Conservation (phyloP, 2,113 vertebrate species). For the Rutilus rutilus region DNA sequence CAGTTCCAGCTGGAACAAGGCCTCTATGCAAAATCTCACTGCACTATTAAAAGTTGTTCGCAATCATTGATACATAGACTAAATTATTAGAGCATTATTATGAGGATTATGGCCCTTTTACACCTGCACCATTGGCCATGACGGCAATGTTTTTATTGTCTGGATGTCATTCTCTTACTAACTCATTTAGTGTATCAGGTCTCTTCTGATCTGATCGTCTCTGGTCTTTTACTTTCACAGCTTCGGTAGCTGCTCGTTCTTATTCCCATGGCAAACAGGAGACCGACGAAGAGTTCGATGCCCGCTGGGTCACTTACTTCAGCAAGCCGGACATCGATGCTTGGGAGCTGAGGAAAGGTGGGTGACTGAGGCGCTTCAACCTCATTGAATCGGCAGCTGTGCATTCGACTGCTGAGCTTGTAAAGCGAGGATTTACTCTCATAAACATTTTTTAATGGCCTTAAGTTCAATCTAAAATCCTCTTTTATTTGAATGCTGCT, state of each 20-base stretch:
- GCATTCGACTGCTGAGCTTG: neutral
- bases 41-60: neutral
- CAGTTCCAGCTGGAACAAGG: conserved; percentile 12
- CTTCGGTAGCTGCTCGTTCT: conserved; percentile 80
- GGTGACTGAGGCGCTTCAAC: rapidly evolving
- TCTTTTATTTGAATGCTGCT: neutral
- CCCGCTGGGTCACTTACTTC: conserved; percentile 97
- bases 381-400: neutral
- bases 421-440: neutral
- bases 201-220: neutral
- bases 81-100: neutral
- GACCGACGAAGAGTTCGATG: conserved; percentile 98
- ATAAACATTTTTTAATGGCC: neutral
- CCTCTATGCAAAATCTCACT: neutral
- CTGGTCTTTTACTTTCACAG: conserved; percentile 63
- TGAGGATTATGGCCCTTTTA: neutral
- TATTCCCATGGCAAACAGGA: conserved; percentile 92
- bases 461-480: neutral
- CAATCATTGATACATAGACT: neutral
- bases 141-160: neutral
- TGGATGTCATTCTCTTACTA: neutral
- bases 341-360: conserved; percentile 98
- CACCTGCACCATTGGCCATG: neutral
- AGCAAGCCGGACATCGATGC: conserved; percentile 95
- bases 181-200: neutral